Evolutionary conservation across 2,888 invertebrate genomes (phyloP), one percentile per base, ranked within the genome.

Genomic region (Ectemnius continuus): DNA sequence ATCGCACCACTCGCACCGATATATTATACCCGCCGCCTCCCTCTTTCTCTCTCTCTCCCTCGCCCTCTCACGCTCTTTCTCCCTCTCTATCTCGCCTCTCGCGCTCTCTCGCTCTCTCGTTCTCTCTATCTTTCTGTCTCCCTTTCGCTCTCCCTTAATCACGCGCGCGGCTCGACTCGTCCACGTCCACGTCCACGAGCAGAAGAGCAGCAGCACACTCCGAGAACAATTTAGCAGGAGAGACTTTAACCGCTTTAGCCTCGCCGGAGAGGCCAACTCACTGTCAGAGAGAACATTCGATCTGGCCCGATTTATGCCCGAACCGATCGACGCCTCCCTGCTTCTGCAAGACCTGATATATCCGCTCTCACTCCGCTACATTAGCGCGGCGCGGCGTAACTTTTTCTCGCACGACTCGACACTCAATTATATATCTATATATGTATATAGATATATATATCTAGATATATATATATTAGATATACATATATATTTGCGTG

Each of bases 1-100:
- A 68, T 68, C 73, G 73, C 79, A 79, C 79, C 69, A 36, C 78
- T 66, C 78, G 78, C 16, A 52, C 52, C 52, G 52, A 52, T 16
- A 52, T 52, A 36, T 36, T 36, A 36, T 36, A 56, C 65, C 52
- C 14, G 16, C 16, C 52, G 52, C 52, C 52, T 52, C 52, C 47
- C 46, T 48, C 23, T 20, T 14, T 47, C 11, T 62, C 48, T 23
- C 14, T 61, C 46, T 11, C 14, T 18, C 20, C 14, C 48, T 48
- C 16, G 14, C 61, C 47, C 13, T 63, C 16, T 5, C 52, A 14
- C 52, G 5, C 52, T 52, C 14, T 52, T 14, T 14, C 52, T 4
- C 52, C 14, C 52, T 52, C 5, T 52, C 16, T 61, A 4, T 16
- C 45, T 28, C 52, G 36, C 18, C 23, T 23, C 23, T 58, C 58